Conservation (phyloP, 2,888 invertebrate genomes). For the Pandemis corylana region DNA sequence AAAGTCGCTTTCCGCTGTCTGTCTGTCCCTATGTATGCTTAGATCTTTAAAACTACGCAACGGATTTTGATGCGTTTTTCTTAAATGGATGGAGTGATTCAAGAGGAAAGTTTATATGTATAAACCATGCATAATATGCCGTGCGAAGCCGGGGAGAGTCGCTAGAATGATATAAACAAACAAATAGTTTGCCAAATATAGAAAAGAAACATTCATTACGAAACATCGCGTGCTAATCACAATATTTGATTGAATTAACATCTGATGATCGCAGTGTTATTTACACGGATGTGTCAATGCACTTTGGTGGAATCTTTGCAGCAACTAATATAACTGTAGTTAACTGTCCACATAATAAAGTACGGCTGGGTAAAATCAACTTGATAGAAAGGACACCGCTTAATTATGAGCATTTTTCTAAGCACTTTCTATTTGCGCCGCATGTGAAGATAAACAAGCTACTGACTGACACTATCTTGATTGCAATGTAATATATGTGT, state of each 20-base stretch:
- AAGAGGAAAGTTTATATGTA: too few relatives aligned
- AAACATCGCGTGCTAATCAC: background rate
- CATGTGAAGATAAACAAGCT: conserved; percentile 24
- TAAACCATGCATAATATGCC: too few relatives aligned
- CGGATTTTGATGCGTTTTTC: too few relatives aligned
- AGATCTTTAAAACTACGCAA: too few relatives aligned
- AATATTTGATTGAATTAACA: conserved; percentile 2
- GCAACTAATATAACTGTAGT: conserved; percentile 16
- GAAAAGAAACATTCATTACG: background rate
- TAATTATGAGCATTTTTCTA: conserved; percentile 21
- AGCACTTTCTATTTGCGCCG: conserved; percentile 25
- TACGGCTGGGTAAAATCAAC: conserved; percentile 14
- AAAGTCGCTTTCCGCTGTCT: too few relatives aligned
- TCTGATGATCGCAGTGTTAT: background rate
- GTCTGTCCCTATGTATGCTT: too few relatives aligned
- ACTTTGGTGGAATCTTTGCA: background rate
- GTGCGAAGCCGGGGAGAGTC: too few relatives aligned
- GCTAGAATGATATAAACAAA: background rate
- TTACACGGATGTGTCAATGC: conserved; percentile 5
- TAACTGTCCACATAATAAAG: background rate
- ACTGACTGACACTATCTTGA: conserved; percentile 22
- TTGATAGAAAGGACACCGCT: conserved; percentile 24
- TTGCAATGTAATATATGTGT: conserved; percentile 26
- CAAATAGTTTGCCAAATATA: background rate
- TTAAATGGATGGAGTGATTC: too few relatives aligned